Conservation (phyloP, 2,888 invertebrate genomes). For the Rotaria socialis region DNA sequence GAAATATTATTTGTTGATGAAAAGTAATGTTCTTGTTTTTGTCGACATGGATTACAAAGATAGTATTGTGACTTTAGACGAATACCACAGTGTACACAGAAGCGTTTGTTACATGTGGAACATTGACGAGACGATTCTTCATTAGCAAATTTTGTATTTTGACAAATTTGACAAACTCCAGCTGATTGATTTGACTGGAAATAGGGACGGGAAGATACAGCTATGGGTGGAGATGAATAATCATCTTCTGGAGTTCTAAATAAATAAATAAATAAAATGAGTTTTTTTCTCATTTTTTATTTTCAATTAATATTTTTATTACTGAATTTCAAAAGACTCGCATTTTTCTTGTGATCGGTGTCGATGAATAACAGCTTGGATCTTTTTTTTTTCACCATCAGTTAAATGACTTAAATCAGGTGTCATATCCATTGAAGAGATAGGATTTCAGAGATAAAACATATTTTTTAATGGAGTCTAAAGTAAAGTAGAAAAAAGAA, state of each 20-base stretch:
- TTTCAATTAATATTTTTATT: neutral
- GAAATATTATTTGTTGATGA: neutral
- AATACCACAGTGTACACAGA: slow-evolving; percentile 40
- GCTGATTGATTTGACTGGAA: slow-evolving; percentile 41
- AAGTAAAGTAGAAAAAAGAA: neutral
- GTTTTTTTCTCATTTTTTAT: too few relatives aligned
- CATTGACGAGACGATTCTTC: slow-evolving; percentile 36
- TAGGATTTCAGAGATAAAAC: neutral
- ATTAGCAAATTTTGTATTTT: slow-evolving; percentile 42
- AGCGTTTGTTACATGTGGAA: slow-evolving; percentile 42
- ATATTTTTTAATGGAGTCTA: neutral
- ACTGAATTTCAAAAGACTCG: neutral
- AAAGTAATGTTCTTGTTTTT: slow-evolving; percentile 77
- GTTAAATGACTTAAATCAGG: slow-evolving; percentile 45
- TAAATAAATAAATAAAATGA: neutral
- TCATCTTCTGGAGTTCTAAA: neutral
- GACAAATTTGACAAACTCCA: slow-evolving; percentile 42
- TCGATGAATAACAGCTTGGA: slow-evolving; percentile 39
- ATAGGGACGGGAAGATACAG: neutral
- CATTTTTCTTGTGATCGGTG: slow-evolving; percentile 43
- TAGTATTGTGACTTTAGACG: neutral
- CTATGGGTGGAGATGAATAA: neutral
- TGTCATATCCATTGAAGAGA: neutral
- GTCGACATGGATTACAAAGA: slow-evolving; percentile 90
- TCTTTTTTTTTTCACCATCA: slow-evolving; percentile 42